Percentiles rank a stretch among this genome's conserved stretches.
Evolutionary conservation across 2,888 invertebrate species (phyloP).

Genomic region (Philereme vetulata): DNA sequence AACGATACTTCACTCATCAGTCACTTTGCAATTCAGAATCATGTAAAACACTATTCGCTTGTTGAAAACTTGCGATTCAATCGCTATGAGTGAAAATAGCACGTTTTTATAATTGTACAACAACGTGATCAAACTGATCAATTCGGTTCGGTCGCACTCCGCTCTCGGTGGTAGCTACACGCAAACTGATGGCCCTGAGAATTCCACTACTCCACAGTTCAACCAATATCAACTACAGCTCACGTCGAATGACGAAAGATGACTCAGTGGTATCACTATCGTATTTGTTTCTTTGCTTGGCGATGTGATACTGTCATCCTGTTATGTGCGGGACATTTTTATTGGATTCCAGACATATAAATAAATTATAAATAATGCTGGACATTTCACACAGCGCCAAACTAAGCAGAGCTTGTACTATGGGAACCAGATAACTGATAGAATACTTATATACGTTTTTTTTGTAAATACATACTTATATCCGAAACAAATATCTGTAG

Average conservation of each 20-base stretch:
- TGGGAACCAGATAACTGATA: no score
- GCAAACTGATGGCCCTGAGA: constrained; percentile 71
- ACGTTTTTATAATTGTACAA: constrained; percentile 28
- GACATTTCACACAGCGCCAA: no score
- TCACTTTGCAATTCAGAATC: constrained; percentile 57
- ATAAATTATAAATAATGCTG: no score
- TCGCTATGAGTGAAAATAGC: constrained; percentile 63
- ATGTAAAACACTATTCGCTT: constrained; percentile 33
- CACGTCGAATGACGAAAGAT: constrained; percentile 65
- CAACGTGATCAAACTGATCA: constrained; percentile 37
- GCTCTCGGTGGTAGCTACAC: constrained; percentile 68
- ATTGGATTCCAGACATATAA: constrained; percentile 7
- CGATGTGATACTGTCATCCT: constrained; percentile 45
- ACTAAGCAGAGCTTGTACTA: no score
- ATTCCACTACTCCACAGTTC: constrained; percentile 46
- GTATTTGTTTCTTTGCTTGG: constrained; percentile 55
- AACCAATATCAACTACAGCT: constrained; percentile 36
- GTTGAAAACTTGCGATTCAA: constrained; percentile 35
- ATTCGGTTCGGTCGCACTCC: constrained; percentile 66
- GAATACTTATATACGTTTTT: no score
- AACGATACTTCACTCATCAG: constrained; percentile 77
- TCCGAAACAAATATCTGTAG: no score
- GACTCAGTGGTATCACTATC: constrained; percentile 68
- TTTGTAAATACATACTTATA: no score
- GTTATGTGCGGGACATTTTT: constrained; percentile 20